phyloP scores from a whole-genome alignment of 2,888 invertebrate species.

The Sepiola atlantica region DNA sequence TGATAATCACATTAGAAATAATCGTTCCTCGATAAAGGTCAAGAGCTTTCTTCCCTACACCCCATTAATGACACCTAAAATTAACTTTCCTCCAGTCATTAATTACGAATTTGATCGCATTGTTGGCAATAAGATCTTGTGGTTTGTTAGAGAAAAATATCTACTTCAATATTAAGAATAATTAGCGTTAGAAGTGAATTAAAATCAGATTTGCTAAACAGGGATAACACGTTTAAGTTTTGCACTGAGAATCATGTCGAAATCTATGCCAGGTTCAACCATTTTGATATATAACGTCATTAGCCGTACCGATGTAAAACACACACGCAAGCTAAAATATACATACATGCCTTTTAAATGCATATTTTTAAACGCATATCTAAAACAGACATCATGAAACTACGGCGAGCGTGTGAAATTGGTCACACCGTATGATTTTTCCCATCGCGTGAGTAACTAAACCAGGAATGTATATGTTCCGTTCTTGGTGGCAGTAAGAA shows the following conservation, averaged over 20 bases:
- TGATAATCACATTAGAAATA: slow-evolving; percentile 20
- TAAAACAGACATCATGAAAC: no score
- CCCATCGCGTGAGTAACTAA: no score
- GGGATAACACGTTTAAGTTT: background rate
- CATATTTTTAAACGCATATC: no score
- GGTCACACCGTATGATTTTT: no score
- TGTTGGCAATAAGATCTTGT: background rate
- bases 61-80: background rate
- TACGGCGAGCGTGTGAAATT: no score
- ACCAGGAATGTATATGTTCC: no score
- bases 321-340: background rate
- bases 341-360: no score
- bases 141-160: background rate
- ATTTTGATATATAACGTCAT: no score
- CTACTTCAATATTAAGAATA: background rate
- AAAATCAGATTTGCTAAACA: background rate
- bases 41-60: background rate
- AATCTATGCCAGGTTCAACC: no score
- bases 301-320: background rate
- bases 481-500: no score
- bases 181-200: background rate
- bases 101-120: slow-evolving; percentile 8
- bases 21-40: background rate
- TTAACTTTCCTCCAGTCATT: background rate
- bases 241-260: background rate